Base-by-base conservation (phyloP, 2,888 invertebrate species). In the Gasteruption jaculator region DNA sequence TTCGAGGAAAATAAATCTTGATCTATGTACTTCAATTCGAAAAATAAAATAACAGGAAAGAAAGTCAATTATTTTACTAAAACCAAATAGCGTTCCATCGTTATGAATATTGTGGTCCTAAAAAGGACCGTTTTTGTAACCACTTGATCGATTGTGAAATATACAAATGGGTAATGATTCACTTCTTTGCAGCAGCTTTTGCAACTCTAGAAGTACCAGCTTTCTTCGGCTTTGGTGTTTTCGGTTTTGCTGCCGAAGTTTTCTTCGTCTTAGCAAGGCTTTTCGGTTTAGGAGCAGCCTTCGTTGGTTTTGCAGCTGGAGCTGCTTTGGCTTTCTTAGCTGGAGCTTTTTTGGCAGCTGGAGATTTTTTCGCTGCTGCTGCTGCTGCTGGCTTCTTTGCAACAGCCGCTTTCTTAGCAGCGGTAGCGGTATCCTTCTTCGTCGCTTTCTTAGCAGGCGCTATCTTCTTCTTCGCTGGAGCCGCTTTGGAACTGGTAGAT, bases 341-440 rank as follows among this genome's bases (percentile, higher is more conserved):
- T n/a, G n/a, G n/a, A n/a, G n/a, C n/a, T n/a, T n/a, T n/a, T n/a
- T n/a, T n/a, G n/a, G n/a, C n/a, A n/a, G n/a, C n/a, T 41, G 7
- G 41, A 38, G 41, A 40, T 14, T 57, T 58, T n/a, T n/a, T n/a
- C n/a, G n/a, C n/a, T 1, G 49, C 56, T n/a, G n/a, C n/a, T n/a
- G n/a, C n/a, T n/a, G n/a, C n/a, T 1, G 57, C 52, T 2, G 50
- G 45, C 18, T 58, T 59, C 37, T 56, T 65, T 5, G 60, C 60
- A 1, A 65, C 55, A n/a, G n/a, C n/a, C n/a, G n/a, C n/a, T n/a
- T n/a, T n/a, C n/a, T n/a, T n/a, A n/a, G n/a, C n/a, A n/a, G n/a
- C n/a, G n/a, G n/a, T n/a, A n/a, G n/a, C 15, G 6, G 42, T 4
- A 11, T 34, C 43, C 10, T 24, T 32, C 7, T 36, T 45, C 2